Evolutionary conservation across 2,888 invertebrate genomes (phyloP).

Genomic region (Parnassius glacialis): DNA sequence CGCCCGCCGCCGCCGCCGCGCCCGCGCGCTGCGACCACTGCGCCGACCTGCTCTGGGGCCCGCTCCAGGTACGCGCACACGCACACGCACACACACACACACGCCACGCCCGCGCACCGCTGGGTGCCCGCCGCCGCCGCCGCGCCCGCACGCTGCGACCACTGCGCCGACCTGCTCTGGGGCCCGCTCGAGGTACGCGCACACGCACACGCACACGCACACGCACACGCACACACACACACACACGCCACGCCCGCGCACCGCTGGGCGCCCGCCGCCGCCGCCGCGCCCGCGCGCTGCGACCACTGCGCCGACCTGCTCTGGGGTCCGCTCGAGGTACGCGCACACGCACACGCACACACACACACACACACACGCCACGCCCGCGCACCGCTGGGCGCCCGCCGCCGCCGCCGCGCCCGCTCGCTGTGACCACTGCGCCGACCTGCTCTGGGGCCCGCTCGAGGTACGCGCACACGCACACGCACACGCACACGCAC

Average conservation of each 20-base stretch:
- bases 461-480: slow-evolving; percentile 82
- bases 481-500: slow-evolving; percentile 79
- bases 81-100: slow-evolving; percentile 88
- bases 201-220: slow-evolving; percentile 80
- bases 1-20: slow-evolving; percentile 88
- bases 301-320: slow-evolving; percentile 94
- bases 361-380: slow-evolving; percentile 85
- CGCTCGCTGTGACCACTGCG: slow-evolving; percentile 94
- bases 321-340: slow-evolving; percentile 94
- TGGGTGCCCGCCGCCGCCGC: slow-evolving; percentile 84
- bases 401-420: slow-evolving; percentile 87
- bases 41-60: slow-evolving; percentile 94
- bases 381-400: slow-evolving; percentile 82
- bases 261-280: slow-evolving; percentile 81
- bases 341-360: slow-evolving; percentile 84
- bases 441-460: slow-evolving; percentile 94
- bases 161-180: slow-evolving; percentile 94
- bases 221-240: slow-evolving; percentile 85
- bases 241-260: slow-evolving; percentile 83
- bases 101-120: slow-evolving; percentile 80
- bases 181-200: slow-evolving; percentile 89
- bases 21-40: slow-evolving; percentile 96
- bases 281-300: slow-evolving; percentile 93
- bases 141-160: slow-evolving; percentile 95
- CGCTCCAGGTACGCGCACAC: slow-evolving; percentile 85